These are phyloP conservation scores for Hypomecis punctinalis DNA, from an alignment of 2,888 invertebrate species.

Conservation along the genomic window DNA sequence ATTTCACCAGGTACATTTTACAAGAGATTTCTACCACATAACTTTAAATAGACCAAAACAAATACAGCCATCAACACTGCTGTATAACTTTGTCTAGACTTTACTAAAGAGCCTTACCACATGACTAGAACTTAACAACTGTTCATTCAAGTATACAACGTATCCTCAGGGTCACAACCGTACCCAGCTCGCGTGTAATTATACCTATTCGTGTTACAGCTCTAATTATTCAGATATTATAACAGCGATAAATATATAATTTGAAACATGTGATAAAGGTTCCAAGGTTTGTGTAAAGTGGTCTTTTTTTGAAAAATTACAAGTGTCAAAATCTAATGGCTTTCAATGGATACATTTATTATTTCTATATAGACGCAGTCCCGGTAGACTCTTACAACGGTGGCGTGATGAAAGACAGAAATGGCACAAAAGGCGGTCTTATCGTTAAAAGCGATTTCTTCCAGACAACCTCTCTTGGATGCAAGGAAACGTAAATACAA, in stretches of 20 bases:
- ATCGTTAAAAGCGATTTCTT: no score
- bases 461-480: no score
- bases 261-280: slow-evolving; percentile 16
- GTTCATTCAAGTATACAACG: slow-evolving; percentile 3
- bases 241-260: slow-evolving; percentile 20
- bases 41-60: no score
- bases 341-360: not conserved
- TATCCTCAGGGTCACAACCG: slow-evolving; percentile 19
- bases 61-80: no score
- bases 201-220: slow-evolving; percentile 25
- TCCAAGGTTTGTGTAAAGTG: slow-evolving; percentile 12
- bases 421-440: no score
- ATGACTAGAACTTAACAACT: slow-evolving; percentile 4
- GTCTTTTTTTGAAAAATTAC: not conserved
- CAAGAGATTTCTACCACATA: no score
- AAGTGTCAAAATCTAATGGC: not conserved
- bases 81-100: no score
- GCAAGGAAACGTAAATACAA: no score
- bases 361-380: no score
- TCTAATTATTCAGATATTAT: slow-evolving; percentile 29
- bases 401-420: no score
- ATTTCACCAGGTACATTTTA: no score
- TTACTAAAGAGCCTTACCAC: not conserved
- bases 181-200: slow-evolving; percentile 24
- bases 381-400: no score